phyloP scores from a whole-genome alignment of 2,113 vertebrate genomes.

The Nibea coibor region DNA sequence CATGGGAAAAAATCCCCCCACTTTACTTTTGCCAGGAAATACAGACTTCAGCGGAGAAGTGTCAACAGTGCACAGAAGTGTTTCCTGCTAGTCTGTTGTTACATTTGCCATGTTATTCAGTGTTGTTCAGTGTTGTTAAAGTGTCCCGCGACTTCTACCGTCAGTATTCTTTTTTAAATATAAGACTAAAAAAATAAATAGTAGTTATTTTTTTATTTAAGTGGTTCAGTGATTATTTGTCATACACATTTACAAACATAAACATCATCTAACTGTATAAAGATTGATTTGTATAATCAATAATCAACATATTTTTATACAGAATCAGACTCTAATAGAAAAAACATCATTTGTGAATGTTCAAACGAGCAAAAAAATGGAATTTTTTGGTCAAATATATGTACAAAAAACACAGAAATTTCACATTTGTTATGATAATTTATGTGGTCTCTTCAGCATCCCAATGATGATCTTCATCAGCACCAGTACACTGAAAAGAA shows the following conservation, averaged over 20 bases:
- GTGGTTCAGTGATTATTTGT: constrained; percentile 9
- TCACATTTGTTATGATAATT: constrained; percentile 29
- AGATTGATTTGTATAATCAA: not conserved
- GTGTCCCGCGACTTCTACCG: not conserved
- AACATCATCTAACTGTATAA: not conserved
- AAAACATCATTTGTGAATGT: not conserved
- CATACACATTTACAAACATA: not conserved
- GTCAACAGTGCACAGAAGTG: not conserved
- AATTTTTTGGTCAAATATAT: not conserved
- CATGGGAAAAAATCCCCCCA: constrained; percentile 19
- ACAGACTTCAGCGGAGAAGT: not conserved
- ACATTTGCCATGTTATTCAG: not conserved
- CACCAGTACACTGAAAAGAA: constrained; percentile 87
- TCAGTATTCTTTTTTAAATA: constrained; percentile 18
- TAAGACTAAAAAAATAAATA: not conserved
- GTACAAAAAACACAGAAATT: not conserved
- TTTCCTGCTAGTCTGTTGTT: constrained; percentile 10
- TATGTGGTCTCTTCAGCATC: constrained; percentile 71
- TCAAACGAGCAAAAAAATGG: not conserved
- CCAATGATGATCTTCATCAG: constrained; percentile 83
- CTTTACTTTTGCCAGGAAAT: constrained; percentile 20
- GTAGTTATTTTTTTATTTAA: constrained; percentile 24
- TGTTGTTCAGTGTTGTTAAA: constrained; percentile 12
- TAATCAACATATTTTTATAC: not conserved
- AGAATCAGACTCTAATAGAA: not conserved